A percentile compares a stretch with the other conserved stretches of the same genome.
These are phyloP conservation scores for Lepus americanus DNA, from an alignment of 2,113 vertebrate genomes.

Conservation along the genomic window DNA sequence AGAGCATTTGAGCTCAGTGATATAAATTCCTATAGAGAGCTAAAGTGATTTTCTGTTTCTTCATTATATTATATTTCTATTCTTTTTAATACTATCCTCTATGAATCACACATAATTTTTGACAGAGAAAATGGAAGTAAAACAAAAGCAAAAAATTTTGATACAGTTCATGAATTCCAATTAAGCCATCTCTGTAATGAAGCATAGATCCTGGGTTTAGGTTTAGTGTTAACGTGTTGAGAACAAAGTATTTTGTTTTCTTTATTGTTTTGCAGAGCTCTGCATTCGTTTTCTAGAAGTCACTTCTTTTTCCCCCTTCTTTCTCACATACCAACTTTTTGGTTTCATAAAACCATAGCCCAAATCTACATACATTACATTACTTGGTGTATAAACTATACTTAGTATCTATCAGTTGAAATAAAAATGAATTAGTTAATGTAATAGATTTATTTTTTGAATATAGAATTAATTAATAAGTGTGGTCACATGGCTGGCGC, in stretches of 20 bases:
- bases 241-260: background rate
- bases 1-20: background rate
- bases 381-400: background rate
- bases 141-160: background rate
- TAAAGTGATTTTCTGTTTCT: background rate
- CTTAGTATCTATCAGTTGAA: background rate
- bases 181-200: background rate
- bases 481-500: no score
- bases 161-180: background rate
- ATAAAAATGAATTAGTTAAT: background rate
- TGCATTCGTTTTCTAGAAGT: background rate
- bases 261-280: background rate
- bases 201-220: background rate
- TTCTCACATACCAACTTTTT: background rate
- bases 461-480: background rate
- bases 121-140: background rate
- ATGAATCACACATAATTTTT: background rate
- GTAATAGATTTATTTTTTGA: background rate
- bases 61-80: background rate
- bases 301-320: rapidly evolving
- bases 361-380: background rate
- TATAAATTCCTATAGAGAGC: background rate
- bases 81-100: background rate
- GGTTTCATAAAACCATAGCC: background rate
- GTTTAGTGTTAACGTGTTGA: background rate